Evolutionary conservation across 1,140 invertebrate species (phyloP), one percentile per base, ranked within the genome.

Genomic region (Sesamia nonagrioides): DNA sequence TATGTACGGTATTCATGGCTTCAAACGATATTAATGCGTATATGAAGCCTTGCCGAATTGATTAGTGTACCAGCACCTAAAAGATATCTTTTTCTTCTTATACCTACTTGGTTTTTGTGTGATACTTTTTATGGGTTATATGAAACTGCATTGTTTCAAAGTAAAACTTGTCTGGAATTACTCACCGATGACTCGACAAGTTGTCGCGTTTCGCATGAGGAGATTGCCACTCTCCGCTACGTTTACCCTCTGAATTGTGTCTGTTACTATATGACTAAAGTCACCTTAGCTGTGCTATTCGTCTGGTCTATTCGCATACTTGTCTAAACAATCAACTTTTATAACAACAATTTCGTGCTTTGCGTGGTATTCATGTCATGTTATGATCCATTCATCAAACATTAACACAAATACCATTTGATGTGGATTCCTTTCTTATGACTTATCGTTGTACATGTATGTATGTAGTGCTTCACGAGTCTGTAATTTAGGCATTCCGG

Each of bases 171-270:
- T 76, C n/a, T 17, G 60, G 58, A 52, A 77, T 81, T 81, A 81
- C 48, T 81, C 74, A 77, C 54, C 80, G 54, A 73, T 82, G 78
- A 81, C 68, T 83, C 82, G 82, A 69, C 78, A 77, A 80, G 72
- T 83, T 89, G 85, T 89, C 82, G 75, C 80, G 86, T 85, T 86
- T 85, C 84, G 88, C 89, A 81, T 84, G 83, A 89, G 77, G 80
- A 54, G 77, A 77, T 77, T 78, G 78, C 52, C 76, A 80, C 73
- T 86, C 84, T 83, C 82, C 80, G 79, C 76, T 85, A 82, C 77
- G 85, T 80, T 90, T 89, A 61, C 77, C 82, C 79, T 83, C 68
- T 66, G 63, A 79, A 79, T 77, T 79, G 81, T 82, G 73, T 80
- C 78, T 79, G 52, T 76, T 82, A 66, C 71, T 58, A 45, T 72